phyloP scores from a whole-genome alignment of 2,888 invertebrate genomes.

The Andrena dorsata region DNA sequence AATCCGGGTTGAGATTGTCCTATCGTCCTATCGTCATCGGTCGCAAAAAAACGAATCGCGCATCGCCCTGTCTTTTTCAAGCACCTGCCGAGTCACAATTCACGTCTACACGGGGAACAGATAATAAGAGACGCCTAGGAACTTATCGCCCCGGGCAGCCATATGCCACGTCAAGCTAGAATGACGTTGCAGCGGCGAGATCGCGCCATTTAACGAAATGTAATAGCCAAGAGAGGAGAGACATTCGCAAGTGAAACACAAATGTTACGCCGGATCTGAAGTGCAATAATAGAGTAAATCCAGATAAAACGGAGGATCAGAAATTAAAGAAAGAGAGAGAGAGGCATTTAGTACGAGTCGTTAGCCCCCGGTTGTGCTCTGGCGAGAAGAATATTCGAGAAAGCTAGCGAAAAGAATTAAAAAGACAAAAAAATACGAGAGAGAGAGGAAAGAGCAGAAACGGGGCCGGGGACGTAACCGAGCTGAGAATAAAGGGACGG shows the following conservation, averaged over 20 bases:
- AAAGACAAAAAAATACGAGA: too few relatives aligned
- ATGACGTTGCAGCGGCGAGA: conserved; percentile 75
- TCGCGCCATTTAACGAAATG: conserved; percentile 69
- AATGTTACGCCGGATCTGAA: conserved; percentile 49
- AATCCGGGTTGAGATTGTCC: conserved; percentile 8
- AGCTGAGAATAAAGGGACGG: conserved; percentile 27
- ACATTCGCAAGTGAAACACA: conserved; percentile 55
- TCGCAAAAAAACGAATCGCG: conserved; percentile 16
- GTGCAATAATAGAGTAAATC: conserved; percentile 49
- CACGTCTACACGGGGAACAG: conserved; percentile 24
- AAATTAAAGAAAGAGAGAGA: conserved; percentile 7
- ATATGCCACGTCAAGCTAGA: conserved; percentile 79
- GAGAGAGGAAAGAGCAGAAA: conserved; percentile 5
- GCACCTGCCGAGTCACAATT: conserved; percentile 6
- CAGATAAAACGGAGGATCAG: conserved; percentile 35
- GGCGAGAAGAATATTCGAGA: conserved; percentile 61
- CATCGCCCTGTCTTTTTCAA: conserved; percentile 24
- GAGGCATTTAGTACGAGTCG: conserved; percentile 32
- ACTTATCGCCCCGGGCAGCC: conserved; percentile 55
- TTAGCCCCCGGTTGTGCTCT: conserved; percentile 47
- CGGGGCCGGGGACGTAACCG: conserved; percentile 42
- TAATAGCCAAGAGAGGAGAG: conserved; percentile 57
- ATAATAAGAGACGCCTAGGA: conserved; percentile 41
- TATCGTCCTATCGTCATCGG: conserved; percentile 11
- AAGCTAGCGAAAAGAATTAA: conserved; percentile 15